Evolutionary conservation across 2,888 invertebrate genomes (phyloP), one percentile per base, ranked within the genome.

Genomic region (Saturnia japonica): DNA sequence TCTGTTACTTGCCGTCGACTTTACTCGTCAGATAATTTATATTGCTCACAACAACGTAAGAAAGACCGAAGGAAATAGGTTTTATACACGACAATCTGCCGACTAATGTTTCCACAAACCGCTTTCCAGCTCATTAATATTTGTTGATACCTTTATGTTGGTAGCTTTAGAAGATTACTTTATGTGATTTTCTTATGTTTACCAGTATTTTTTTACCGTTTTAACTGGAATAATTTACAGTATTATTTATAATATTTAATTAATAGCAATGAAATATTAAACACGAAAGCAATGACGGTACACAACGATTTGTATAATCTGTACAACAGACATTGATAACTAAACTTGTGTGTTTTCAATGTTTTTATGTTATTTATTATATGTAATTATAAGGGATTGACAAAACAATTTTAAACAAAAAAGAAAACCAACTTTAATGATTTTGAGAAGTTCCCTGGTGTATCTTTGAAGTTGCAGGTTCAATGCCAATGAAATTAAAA

Each of bases 1-100:
- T 75, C 78, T 76, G 76, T 75, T 74, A 78, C 78, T 78, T 78
- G 75, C 76, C 75, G 77, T 74, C 74, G 75, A 77, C 77, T 77
- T 77, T 73, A 74, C 74, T 75, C 75, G 74, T 78, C 76, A 78
- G 67, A 72, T 72, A 72, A 72, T 79, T 79, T 79, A 79, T 78
- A 74, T 73, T 70, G 71, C 76, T 76, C 72, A 73, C 72, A 74
- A 72, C 73, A 72, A 51, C 70, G 40, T 34, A 25, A 28, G 28
- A 62, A 43, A 67, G 62, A 34, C 47, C n/a, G 40, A 54, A 67
- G 66, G 54, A 43, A 70, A 70, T 70, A 51, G 66, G 70, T 67
- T 54, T 54, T 66, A 70, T 70, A 54, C 67, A 54, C 51, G 66
- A 67, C 70, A 67, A 70, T 70, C 66, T 54, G 54, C 70, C 54